These are phyloP conservation scores for Tinea pellionella DNA, from an alignment of 2,888 invertebrate genomes.

Conservation along the genomic window DNA sequence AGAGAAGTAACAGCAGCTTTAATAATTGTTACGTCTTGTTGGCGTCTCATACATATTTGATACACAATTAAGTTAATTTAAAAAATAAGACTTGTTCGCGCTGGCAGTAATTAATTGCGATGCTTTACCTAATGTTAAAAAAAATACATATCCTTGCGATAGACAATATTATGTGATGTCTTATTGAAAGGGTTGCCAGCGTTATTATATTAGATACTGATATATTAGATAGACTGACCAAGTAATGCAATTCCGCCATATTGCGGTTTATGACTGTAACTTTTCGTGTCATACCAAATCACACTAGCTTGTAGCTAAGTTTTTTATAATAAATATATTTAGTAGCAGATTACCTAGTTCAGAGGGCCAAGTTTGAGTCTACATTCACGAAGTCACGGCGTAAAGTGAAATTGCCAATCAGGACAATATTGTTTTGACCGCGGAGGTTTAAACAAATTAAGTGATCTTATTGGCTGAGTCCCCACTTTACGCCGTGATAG, in stretches of 20 bases:
- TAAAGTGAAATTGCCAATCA: no score
- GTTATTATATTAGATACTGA: neutral
- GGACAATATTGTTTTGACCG: no score
- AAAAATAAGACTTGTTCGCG: neutral
- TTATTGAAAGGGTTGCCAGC: neutral
- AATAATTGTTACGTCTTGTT: neutral
- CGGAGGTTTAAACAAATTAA: no score
- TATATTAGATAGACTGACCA: neutral
- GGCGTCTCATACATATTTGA: neutral
- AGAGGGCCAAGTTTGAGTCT: no score
- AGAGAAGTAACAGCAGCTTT: neutral
- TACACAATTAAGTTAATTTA: neutral
- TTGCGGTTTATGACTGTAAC: constrained; percentile 1
- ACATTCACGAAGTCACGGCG: no score
- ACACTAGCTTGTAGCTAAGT: constrained; percentile 1
- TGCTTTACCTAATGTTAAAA: neutral
- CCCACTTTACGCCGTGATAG: no score
- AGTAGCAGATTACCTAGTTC: neutral
- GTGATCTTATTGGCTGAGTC: no score
- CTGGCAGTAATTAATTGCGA: neutral
- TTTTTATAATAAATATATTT: neutral
- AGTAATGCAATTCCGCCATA: neutral
- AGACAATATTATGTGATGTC: neutral
- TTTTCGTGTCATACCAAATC: constrained; percentile 4
- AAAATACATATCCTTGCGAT: neutral